Evolutionary conservation across 2,888 invertebrate species (phyloP).

Genomic region (Apodemia duryi): DNA sequence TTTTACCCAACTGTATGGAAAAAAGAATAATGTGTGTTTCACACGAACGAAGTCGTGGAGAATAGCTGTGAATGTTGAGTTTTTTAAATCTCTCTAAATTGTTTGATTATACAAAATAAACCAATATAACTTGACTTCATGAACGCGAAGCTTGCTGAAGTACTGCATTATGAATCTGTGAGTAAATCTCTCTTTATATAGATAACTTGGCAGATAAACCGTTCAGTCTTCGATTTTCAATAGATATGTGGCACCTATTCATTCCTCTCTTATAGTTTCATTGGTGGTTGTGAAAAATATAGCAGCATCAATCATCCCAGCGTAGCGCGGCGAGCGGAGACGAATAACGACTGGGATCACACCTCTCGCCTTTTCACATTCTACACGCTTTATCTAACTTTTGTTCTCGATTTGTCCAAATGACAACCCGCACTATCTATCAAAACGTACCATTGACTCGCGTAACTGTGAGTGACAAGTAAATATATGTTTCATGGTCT

Average conservation of each 20-base stretch:
- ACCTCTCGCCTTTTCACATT: conserved; percentile 49
- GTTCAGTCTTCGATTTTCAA: conserved; percentile 12
- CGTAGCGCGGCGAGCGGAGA: conserved; percentile 41
- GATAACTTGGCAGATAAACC: not conserved
- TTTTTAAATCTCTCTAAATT: too few relatives aligned
- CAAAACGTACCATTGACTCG: conserved; percentile 31
- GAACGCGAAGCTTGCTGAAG: not conserved
- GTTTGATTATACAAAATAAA: too few relatives aligned
- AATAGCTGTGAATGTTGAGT: too few relatives aligned
- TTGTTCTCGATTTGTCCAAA: conserved; percentile 41
- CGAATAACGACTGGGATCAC: conserved; percentile 43
- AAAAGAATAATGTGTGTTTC: too few relatives aligned
- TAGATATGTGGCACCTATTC: conserved; percentile 14
- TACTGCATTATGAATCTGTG: conserved; percentile 35
- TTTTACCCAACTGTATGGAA: too few relatives aligned
- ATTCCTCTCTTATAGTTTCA: conserved; percentile 22
- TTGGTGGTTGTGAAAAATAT: conserved; percentile 54
- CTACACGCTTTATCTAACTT: conserved; percentile 47
- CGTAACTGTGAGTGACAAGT: conserved; percentile 30
- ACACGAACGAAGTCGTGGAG: too few relatives aligned
- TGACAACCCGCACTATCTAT: conserved; percentile 35
- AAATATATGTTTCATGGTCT: conserved; percentile 27
- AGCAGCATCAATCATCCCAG: conserved; percentile 48
- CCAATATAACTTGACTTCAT: too few relatives aligned
- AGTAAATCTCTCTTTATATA: conserved; percentile 4